A percentile compares a stretch with the other conserved stretches of the same genome.
Conservation (phyloP, 2,113 vertebrate species). For the Chelonoidis abingdonii region DNA sequence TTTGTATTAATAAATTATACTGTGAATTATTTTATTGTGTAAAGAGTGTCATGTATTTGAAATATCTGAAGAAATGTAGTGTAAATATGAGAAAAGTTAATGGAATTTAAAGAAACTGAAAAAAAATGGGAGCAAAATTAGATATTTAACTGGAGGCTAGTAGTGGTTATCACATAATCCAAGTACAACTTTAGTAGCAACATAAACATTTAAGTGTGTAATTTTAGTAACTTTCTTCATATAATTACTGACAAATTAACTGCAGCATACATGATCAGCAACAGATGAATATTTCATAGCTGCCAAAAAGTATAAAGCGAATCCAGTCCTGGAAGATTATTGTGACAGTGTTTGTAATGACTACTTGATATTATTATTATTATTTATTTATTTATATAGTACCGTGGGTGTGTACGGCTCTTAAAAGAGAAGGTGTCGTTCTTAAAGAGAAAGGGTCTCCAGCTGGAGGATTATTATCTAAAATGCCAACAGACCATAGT, state of each 20-base stretch:
- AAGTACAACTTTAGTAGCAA: background rate
- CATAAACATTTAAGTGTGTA: constrained; percentile 22
- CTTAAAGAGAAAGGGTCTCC: constrained; percentile 31
- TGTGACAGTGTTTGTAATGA: constrained; percentile 60
- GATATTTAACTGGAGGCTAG: background rate
- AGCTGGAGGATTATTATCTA: constrained; percentile 13
- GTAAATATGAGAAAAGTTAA: constrained; percentile 19
- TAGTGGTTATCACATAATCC: constrained; percentile 18
- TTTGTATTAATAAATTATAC: constrained; percentile 26
- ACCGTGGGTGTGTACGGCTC: background rate
- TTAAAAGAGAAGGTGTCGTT: background rate
- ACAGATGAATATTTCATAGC: constrained; percentile 70
- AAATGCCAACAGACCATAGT: constrained; percentile 24
- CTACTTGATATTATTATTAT: constrained; percentile 63
- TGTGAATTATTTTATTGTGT: constrained; percentile 12
- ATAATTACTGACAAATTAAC: constrained; percentile 66
- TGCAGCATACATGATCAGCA: constrained; percentile 47
- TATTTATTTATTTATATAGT: constrained; percentile 62
- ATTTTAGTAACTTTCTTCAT: constrained; percentile 55
- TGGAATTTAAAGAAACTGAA: constrained; percentile 12
- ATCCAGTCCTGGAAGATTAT: constrained; percentile 38
- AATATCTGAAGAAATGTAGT: constrained; percentile 46
- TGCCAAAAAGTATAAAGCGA: constrained; percentile 57
- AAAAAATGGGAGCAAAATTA: constrained; percentile 13
- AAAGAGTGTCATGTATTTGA: constrained; percentile 17